Conservation (phyloP, 1,140 invertebrate genomes). For the Achatina immaculata region DNA sequence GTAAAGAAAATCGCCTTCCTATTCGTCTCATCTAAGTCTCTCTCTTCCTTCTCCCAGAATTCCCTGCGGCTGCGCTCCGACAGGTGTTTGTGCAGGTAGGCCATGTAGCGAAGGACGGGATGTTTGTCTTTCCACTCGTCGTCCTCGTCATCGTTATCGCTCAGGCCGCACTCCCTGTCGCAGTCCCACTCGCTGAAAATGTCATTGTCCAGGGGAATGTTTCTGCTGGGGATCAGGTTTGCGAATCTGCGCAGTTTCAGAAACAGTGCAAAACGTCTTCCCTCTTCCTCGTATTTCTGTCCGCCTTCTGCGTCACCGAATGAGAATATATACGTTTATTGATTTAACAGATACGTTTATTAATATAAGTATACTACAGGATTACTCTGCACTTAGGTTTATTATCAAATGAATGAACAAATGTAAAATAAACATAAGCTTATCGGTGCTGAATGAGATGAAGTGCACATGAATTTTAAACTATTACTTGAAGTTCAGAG, state of each 20-base stretch:
- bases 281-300: neutral
- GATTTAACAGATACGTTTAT: too few species aligned
- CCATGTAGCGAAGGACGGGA: neutral
- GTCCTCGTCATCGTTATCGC: conserved; percentile 8
- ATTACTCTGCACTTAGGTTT: too few species aligned
- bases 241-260: conserved; percentile 2
- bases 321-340: too few species aligned
- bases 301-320: too few species aligned
- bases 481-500: too few species aligned
- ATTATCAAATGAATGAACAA: too few species aligned
- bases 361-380: too few species aligned
- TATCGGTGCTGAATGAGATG: too few species aligned
- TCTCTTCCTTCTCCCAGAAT: neutral
- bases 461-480: too few species aligned
- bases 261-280: conserved; percentile 8
- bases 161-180: neutral
- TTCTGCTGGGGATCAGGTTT: neutral
- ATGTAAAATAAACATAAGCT: too few species aligned
- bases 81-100: neutral
- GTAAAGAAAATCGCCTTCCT: neutral
- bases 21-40: neutral
- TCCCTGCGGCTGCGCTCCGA: neutral
- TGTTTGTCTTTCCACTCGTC: neutral
- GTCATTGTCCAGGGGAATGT: neutral
- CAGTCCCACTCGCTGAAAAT: neutral